A percentile compares a stretch with the other conserved stretches of the same genome.
phyloP scores from a whole-genome alignment of 2,113 vertebrate genomes.

The Rhadina sibilatrix region DNA sequence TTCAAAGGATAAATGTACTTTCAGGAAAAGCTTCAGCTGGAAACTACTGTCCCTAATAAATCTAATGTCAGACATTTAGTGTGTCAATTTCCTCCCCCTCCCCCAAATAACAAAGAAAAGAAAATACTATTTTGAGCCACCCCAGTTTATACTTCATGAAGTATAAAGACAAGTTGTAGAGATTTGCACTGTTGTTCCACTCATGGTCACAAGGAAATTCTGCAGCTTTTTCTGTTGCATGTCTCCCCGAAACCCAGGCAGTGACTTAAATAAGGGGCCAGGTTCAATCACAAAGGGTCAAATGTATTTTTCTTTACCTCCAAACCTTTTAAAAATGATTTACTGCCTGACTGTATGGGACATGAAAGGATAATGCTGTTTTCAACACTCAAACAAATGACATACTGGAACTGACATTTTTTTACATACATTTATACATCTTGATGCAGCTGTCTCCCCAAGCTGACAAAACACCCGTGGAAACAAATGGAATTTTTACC shows the following conservation, averaged over 20 bases:
- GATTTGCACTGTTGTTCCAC: not conserved
- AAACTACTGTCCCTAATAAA: not conserved
- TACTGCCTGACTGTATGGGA: conserved; percentile 17
- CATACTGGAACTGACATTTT: conserved; percentile 36
- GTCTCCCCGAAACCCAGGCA: not conserved
- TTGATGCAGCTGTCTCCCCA: not conserved
- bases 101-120: not conserved
- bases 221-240: not conserved
- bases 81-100: too few species aligned
- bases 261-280: not conserved
- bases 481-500: conserved; percentile 42
- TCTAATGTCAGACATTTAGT: not conserved
- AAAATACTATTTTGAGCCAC: not conserved
- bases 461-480: not conserved
- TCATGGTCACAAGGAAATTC: not conserved
- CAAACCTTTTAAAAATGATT: conserved; percentile 52
- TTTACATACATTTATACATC: conserved; percentile 26
- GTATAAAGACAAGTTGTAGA: not conserved
- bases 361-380: conserved; percentile 54
- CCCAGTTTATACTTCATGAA: not conserved
- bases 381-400: conserved; percentile 47
- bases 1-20: conserved; percentile 17
- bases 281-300: conserved; percentile 43
- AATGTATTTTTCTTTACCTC: conserved; percentile 56
- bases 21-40: not conserved